Percentiles rank a stretch among this genome's conserved stretches.
phyloP scores from a whole-genome alignment of 2,113 vertebrate genomes.

The Sapayoa aenigma region DNA sequence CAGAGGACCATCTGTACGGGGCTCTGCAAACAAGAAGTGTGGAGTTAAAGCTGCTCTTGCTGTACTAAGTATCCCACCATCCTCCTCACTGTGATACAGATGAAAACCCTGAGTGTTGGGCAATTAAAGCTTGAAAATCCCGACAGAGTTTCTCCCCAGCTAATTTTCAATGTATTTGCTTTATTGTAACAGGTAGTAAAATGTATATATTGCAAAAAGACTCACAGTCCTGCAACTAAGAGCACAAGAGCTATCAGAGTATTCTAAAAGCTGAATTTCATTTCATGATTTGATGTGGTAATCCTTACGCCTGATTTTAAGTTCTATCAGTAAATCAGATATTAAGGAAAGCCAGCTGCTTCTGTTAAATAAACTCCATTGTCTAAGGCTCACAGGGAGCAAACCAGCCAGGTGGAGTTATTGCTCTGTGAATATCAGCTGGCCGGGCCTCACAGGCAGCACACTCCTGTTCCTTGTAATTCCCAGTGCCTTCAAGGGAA shows the following conservation, averaged over 20 bases:
- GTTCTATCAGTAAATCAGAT: not conserved
- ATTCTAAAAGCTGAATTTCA: not conserved
- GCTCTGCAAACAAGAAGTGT: not conserved
- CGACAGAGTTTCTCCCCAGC: not conserved
- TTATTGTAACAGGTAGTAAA: not conserved
- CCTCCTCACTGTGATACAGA: not conserved
- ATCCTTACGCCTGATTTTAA: not conserved
- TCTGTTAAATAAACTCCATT: slow-evolving; percentile 48
- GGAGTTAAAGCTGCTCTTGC: not conserved
- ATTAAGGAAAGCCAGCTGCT: slow-evolving; percentile 36
- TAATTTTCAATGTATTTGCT: not conserved
- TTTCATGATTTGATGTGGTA: not conserved
- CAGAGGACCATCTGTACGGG: not conserved
- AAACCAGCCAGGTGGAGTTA: slow-evolving; percentile 62
- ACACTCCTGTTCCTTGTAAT: not conserved
- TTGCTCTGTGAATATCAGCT: slow-evolving; percentile 59
- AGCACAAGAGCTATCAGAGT: not conserved
- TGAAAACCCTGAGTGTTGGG: not conserved
- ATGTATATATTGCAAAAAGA: not conserved
- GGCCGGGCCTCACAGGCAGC: not conserved
- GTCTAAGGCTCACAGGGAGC: slow-evolving; percentile 13
- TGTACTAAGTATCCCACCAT: not conserved
- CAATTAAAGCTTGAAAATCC: not conserved
- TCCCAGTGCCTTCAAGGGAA: not conserved
- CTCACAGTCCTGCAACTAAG: not conserved